Percentiles rank a stretch among this genome's conserved stretches.
These are phyloP conservation scores for Eledone cirrhosa DNA, from an alignment of 2,888 invertebrate species.

Conservation along the genomic window DNA sequence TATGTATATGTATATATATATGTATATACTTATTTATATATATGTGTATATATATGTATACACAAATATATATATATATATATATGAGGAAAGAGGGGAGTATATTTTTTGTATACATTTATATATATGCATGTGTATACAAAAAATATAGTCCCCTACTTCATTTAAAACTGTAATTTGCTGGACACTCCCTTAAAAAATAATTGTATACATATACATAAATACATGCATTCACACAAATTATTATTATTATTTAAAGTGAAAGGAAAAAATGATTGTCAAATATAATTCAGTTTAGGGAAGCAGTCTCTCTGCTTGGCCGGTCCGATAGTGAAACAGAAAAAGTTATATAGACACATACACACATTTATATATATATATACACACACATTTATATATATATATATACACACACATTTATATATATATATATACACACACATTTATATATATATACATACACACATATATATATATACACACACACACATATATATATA, in stretches of 20 bases:
- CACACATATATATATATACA: slow-evolving; percentile 1
- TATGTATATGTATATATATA: background rate
- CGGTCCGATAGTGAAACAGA: too few species aligned
- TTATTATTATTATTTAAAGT: too few species aligned
- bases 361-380: background rate
- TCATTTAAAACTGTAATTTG: background rate
- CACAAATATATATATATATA: background rate
- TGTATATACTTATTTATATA: background rate
- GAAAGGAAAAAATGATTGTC: too few species aligned
- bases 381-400: background rate
- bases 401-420: background rate
- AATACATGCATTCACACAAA: background rate
- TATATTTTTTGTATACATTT: too few species aligned
- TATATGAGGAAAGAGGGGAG: too few species aligned
- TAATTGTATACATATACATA: background rate
- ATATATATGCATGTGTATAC: background rate
- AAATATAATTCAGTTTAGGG: too few species aligned
- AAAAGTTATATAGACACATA: too few species aligned
- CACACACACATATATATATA: background rate
- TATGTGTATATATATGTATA: too few species aligned
- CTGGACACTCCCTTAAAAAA: too few species aligned
- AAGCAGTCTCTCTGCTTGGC: too few species aligned
- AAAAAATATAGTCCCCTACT: background rate
- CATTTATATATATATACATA: background rate
- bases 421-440: background rate